Evolutionary conservation across 2,797 vertebrate genomes (phyloP).

Genomic region (Pristis pectinata): DNA sequence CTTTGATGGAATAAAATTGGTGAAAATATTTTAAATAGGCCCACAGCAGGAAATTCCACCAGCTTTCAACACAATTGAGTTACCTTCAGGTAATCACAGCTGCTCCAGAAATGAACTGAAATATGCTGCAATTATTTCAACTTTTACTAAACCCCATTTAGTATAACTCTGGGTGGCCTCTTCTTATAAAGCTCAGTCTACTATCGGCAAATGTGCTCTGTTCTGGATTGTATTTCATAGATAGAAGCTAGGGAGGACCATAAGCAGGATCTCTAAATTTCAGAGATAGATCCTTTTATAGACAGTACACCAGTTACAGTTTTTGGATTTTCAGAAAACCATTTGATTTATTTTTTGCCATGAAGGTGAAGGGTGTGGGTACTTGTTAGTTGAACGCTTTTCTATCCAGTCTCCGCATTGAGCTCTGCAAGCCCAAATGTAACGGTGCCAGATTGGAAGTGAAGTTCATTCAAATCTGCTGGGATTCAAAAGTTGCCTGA

Average conservation of each 20-base stretch:
- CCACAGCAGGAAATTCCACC: background rate
- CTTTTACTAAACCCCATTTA: background rate
- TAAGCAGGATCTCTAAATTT: no score
- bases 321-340: background rate
- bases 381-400: background rate
- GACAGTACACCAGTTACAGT: background rate
- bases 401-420: background rate
- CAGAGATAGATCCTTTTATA: background rate
- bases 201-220: background rate
- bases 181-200: background rate
- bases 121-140: conserved; percentile 17
- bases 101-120: background rate
- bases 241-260: background rate
- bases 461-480: background rate
- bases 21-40: background rate
- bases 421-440: no score
- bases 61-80: background rate
- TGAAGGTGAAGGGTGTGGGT: background rate
- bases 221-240: background rate
- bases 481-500: background rate
- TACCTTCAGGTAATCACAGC: background rate
- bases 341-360: background rate
- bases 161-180: background rate
- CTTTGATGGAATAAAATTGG: background rate
- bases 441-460: background rate